Conservation (phyloP, 2,113 vertebrate species). For the Leuciscus idus region DNA sequence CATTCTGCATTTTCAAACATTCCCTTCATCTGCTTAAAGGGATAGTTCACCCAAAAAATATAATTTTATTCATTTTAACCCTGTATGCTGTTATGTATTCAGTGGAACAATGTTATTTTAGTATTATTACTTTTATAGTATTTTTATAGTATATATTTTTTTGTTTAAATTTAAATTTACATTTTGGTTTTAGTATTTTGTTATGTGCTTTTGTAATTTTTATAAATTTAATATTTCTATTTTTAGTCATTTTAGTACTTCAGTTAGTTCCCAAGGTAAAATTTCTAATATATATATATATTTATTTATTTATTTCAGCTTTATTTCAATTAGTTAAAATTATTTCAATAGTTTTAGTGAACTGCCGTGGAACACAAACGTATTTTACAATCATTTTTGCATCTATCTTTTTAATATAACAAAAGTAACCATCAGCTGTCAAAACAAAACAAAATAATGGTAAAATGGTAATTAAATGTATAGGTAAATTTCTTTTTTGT, state of each 20-base stretch:
- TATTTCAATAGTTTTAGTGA: too few species aligned
- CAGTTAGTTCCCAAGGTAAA: too few species aligned
- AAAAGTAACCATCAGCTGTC: neutral
- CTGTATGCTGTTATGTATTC: neutral
- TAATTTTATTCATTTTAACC: too few species aligned
- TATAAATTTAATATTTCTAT: neutral
- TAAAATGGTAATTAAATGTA: too few species aligned
- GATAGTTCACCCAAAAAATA: neutral
- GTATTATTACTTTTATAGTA: neutral
- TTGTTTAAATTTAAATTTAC: neutral
- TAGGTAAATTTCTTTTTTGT: too few species aligned
- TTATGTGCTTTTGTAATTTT: neutral
- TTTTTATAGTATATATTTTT: neutral
- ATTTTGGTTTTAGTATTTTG: too few species aligned
- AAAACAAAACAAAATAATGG: neutral
- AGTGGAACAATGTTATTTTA: neutral
- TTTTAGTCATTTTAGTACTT: neutral
- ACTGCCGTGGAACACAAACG: too few species aligned
- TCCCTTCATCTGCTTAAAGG: slow-evolving; percentile 31
- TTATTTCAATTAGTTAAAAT: neutral
- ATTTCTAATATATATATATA: too few species aligned
- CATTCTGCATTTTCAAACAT: neutral
- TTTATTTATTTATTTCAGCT: neutral
- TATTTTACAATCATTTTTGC: neutral
- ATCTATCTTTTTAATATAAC: neutral